These are phyloP conservation scores for Corvus moneduloides DNA, from an alignment of 2,113 vertebrate species.

Conservation along the genomic window DNA sequence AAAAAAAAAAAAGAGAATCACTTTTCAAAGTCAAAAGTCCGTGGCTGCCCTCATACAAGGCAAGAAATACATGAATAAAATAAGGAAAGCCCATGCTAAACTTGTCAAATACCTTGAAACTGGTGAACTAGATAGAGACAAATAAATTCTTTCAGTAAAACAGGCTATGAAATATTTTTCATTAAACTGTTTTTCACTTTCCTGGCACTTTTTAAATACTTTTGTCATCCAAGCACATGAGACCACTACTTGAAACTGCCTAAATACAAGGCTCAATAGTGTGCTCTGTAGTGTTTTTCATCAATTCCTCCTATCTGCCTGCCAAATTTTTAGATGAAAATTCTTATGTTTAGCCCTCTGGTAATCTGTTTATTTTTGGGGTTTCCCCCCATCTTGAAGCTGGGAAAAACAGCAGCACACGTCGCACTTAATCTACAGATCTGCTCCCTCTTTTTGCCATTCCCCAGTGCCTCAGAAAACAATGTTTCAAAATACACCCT, in stretches of 20 bases:
- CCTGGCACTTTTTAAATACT: not conserved
- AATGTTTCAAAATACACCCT: not conserved
- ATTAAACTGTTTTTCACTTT: not conserved
- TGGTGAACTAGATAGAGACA: not conserved
- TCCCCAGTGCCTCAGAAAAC: not conserved
- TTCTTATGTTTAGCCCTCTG: not conserved
- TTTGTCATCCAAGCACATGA: not conserved
- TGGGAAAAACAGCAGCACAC: not conserved
- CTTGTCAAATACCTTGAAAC: not conserved
- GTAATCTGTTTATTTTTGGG: not conserved
- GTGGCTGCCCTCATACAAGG: not conserved
- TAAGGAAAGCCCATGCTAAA: not conserved
- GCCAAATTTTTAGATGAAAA: not conserved
- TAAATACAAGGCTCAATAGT: not conserved
- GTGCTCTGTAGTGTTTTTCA: not conserved
- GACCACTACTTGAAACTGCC: not conserved
- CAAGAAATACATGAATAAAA: not conserved
- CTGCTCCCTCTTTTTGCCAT: not conserved
- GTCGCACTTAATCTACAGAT: not conserved
- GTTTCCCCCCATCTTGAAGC: accelerated
- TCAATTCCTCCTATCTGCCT: not conserved
- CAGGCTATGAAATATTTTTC: not conserved
- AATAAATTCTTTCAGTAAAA: not conserved
- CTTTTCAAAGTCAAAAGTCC: not conserved
- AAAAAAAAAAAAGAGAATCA: too few species aligned